Base-by-base conservation (phyloP, 2,888 invertebrate species). In the Thymelicus acteon region DNA sequence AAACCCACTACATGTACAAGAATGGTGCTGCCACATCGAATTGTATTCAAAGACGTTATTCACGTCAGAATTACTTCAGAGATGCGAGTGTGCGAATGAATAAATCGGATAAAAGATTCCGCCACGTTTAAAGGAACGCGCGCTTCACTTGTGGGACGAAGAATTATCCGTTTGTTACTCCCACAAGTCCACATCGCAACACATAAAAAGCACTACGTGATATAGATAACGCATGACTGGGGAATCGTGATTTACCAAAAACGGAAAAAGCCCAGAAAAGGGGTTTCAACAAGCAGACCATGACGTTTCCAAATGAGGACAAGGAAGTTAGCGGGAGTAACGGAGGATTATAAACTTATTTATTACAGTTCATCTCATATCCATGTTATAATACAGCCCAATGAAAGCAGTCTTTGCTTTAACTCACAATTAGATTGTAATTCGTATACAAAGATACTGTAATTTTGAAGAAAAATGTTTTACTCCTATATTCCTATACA, bases 231-330 rank as follows among this genome's bases (percentile, higher is more conserved):
- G 13, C 39, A 40, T 39, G 12, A 24, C 15, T 48, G 12, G 49
- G 12, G 39, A 19, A 39, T 39, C 67, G 67, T 67, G 60, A 67
- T 60, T 37, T 31, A 60, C 48, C 67, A 47, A 47, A 67, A 57
- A 67, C 24, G 39, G 66, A 6, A 65, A 66, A 57, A 15, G 47
- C 48, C 24, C 60, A 15, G 58, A 49, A 60, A 67, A 48, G 66
- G 66, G 8, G 48, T 48, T 60, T 39, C 60, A 24, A 60, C 31
- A 37, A 10, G 58, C 40, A 57, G 12, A 60, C 60, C 44, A 60
- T 67, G 60, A 67, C 60, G 15, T 58, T 47, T 48, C 58, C 48
- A 24, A 54, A 24, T 54, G 8, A 54, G 54, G 49, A 15, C 10
- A 2, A 54, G 10, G 19, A 24, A 54, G 8, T 1, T 54, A 44